Conservation (phyloP, 2,888 invertebrate species). For the Amphimallon solstitiale region DNA sequence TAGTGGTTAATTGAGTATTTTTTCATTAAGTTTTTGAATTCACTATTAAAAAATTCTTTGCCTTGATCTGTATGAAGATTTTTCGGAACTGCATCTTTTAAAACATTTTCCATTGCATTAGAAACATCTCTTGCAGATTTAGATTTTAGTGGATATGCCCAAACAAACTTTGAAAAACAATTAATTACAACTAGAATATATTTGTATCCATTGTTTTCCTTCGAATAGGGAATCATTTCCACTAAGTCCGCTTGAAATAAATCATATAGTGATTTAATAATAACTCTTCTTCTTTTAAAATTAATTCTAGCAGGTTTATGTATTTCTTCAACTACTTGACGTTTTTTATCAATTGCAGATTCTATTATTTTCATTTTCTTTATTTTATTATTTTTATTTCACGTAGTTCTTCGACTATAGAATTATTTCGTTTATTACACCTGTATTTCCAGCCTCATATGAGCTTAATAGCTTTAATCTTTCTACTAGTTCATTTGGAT, state of each 20-base stretch:
- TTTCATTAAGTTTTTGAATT: conserved; percentile 46
- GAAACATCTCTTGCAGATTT: conserved; percentile 50
- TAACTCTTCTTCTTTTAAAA: conserved; percentile 52
- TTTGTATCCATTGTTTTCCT: conserved; percentile 51
- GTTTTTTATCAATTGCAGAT: neutral
- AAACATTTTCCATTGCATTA: conserved; percentile 47
- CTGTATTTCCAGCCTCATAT: conserved; percentile 11
- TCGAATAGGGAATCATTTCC: conserved; percentile 52
- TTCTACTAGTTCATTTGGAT: conserved; percentile 38
- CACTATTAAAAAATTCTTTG: conserved; percentile 50
- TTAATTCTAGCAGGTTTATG: conserved; percentile 53
- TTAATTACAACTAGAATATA: conserved; percentile 55
- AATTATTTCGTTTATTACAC: conserved; percentile 16
- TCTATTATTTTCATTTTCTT: no score
- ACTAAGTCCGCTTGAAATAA: conserved; percentile 61
- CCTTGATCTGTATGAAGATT: conserved; percentile 51
- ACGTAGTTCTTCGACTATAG: conserved; percentile 9
- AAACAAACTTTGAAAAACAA: conserved; percentile 57
- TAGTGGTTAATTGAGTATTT: conserved; percentile 46
- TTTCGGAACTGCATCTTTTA: conserved; percentile 38
- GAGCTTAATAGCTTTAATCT: conserved; percentile 13
- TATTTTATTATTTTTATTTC: neutral
- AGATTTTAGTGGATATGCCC: conserved; percentile 53
- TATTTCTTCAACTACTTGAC: conserved; percentile 18
- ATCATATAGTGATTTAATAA: conserved; percentile 56